Base-by-base conservation (phyloP, 2,797 vertebrate genomes). In the Spinus olivaceus region DNA sequence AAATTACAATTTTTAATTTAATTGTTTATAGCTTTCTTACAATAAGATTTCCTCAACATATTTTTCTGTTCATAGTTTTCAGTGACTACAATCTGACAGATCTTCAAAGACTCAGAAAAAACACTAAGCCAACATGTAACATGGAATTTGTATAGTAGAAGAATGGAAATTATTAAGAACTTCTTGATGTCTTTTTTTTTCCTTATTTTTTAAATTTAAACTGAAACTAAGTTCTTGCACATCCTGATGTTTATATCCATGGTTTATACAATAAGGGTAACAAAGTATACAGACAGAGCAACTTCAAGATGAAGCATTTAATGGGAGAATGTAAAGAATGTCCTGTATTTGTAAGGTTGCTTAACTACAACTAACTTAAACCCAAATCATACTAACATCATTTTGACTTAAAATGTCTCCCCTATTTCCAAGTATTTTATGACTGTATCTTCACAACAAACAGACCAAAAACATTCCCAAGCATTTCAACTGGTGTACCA, bases 61-160 rank as follows among this genome's bases (percentile, higher is more conserved):
- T 47, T 81, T 81, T 57, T 59, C 53, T 56, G 24, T 51, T 90
- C 61, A 65, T 8, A 69, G 20, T 53, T 88, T 90, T 69, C 59
- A 86, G n/a, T 6, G 10, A 76, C 42, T 67, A 21, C 13, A 78
- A 42, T 18, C 81, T 69, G 53, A 92, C 83, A 93, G 73, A 95
- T 93, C 96, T 93, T 94, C 33, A 87, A 81, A 51, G 69, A 94
- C 25, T 86, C 4, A 0, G 39, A 86, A 81, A 32, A 86, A 73
- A 74, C 90, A 96, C 82, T 96, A 80, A 93, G 54, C 59, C 73
- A 86, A 97, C 92, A 96, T 79, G 96, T 65, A 70, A 39, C 17
- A 64, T 85, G 88, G 81, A 90, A 90, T 41, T 86, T 37, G 23
- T 51, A 96, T 32, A 92, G 97, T 2, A 72, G 13, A 80, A 50